phyloP scores from a whole-genome alignment of 2,888 invertebrate genomes.

The Drosophila eohydei region DNA sequence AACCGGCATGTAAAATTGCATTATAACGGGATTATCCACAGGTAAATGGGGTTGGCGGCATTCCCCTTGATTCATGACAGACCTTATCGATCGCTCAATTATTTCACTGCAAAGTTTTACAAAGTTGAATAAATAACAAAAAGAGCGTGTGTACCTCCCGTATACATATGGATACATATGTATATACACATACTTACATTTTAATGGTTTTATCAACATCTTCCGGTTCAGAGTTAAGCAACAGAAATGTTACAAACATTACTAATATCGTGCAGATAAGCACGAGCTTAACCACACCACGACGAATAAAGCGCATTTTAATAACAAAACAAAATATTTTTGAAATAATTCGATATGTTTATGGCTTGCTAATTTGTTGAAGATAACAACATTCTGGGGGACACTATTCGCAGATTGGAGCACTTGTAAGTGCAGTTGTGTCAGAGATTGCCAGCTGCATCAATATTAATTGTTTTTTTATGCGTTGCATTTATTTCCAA shows the following conservation, averaged over 20 bases:
- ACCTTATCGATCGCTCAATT: slow-evolving; percentile 85
- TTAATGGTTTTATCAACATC: slow-evolving; percentile 63
- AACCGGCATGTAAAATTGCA: slow-evolving; percentile 88
- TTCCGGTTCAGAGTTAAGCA: slow-evolving; percentile 38
- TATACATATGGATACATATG: not conserved
- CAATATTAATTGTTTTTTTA: not conserved
- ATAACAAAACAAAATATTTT: slow-evolving; percentile 3
- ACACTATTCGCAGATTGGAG: not conserved
- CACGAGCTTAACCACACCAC: slow-evolving; percentile 60
- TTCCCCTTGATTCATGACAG: slow-evolving; percentile 85
- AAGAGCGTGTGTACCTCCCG: no score
- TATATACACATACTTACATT: slow-evolving; percentile 55
- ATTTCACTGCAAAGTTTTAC: slow-evolving; percentile 80
- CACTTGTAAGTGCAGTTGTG: not conserved
- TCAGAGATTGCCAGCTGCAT: not conserved
- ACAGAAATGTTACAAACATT: slow-evolving; percentile 45
- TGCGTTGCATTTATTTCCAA: not conserved
- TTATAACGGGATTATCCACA: slow-evolving; percentile 89
- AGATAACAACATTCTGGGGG: not conserved
- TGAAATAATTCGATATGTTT: slow-evolving; percentile 12
- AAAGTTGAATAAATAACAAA: not conserved
- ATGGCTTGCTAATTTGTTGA: no score
- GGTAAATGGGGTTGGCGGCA: slow-evolving; percentile 89
- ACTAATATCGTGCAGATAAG: slow-evolving; percentile 25
- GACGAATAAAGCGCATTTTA: slow-evolving; percentile 67